Evolutionary conservation across 2,888 invertebrate species (phyloP).

Genomic region (Anorthoa munda): DNA sequence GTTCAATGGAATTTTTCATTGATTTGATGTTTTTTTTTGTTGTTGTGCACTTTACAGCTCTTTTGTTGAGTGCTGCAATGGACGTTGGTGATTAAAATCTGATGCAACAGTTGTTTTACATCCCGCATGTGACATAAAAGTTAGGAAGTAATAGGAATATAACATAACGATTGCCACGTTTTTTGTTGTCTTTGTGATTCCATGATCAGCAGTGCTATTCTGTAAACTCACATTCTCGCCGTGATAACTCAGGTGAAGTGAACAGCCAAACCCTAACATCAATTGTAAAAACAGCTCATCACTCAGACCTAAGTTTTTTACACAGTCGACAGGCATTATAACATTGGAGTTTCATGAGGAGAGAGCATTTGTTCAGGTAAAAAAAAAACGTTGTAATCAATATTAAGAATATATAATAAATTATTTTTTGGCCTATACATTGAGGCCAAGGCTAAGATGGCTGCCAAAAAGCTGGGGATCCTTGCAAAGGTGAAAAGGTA

Average conservation of each 20-base stretch:
- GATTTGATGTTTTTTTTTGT: slow-evolving; percentile 44
- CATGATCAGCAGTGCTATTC: no score
- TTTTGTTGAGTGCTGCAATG: slow-evolving; percentile 36
- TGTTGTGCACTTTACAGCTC: slow-evolving; percentile 42
- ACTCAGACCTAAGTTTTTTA: no score
- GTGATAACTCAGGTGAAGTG: no score
- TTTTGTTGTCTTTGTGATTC: not conserved
- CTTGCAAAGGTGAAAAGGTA: no score
- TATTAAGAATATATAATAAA: no score
- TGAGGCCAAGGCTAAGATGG: no score
- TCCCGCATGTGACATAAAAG: not conserved
- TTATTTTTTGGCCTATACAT: no score
- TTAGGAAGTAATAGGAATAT: not conserved
- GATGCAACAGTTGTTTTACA: slow-evolving; percentile 1
- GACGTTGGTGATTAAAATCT: slow-evolving; percentile 15
- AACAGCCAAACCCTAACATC: no score
- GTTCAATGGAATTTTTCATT: slow-evolving; percentile 65
- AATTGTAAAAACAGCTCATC: no score
- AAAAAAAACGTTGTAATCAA: not conserved
- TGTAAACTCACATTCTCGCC: no score
- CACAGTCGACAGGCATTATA: not conserved
- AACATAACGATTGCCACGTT: not conserved
- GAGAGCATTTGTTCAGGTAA: not conserved
- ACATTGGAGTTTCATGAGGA: not conserved
- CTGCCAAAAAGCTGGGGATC: no score